These are phyloP conservation scores for Trichogramma dendrolimi DNA, from an alignment of 2,888 invertebrate genomes.

Conservation along the genomic window DNA sequence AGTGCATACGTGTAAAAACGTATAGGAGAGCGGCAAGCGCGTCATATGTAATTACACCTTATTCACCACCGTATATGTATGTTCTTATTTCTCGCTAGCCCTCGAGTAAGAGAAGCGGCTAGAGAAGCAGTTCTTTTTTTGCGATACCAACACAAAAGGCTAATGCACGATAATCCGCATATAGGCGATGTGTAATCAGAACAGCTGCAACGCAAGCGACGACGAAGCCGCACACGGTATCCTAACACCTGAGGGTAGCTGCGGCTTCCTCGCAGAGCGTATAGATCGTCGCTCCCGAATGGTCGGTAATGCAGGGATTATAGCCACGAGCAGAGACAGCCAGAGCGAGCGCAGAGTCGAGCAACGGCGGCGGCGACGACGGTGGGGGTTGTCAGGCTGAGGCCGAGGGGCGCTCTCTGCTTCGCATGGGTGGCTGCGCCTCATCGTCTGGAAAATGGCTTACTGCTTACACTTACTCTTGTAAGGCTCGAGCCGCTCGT, in stretches of 20 bases:
- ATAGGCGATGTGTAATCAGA: constrained; percentile 33
- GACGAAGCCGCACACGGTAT: constrained; percentile 24
- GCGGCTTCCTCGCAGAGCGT: constrained; percentile 32
- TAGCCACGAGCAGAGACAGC: constrained; percentile 12
- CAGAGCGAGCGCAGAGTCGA: background rate
- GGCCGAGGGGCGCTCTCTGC: constrained; percentile 45
- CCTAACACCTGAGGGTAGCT: constrained; percentile 48
- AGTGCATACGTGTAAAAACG: constrained; percentile 17
- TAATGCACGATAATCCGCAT: constrained; percentile 31
- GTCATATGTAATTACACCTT: constrained; percentile 18
- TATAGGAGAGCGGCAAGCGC: constrained; percentile 5
- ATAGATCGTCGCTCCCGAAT: constrained; percentile 10
- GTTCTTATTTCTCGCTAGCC: background rate
- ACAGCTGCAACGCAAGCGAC: constrained; percentile 35
- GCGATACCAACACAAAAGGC: constrained; percentile 2
- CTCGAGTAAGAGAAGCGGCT: background rate
- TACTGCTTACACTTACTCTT: constrained; percentile 49
- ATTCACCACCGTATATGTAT: background rate
- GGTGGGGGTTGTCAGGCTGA: constrained; percentile 50
- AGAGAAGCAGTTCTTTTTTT: background rate
- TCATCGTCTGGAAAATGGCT: constrained; percentile 54
- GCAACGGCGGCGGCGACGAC: constrained; percentile 36
- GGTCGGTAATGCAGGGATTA: constrained; percentile 4
- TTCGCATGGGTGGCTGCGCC: constrained; percentile 49
- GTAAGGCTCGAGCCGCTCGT: constrained; percentile 33